Evolutionary conservation across 2,113 vertebrate species (phyloP), one percentile per base, ranked within the genome.

Genomic region (Tyrannus savana): DNA sequence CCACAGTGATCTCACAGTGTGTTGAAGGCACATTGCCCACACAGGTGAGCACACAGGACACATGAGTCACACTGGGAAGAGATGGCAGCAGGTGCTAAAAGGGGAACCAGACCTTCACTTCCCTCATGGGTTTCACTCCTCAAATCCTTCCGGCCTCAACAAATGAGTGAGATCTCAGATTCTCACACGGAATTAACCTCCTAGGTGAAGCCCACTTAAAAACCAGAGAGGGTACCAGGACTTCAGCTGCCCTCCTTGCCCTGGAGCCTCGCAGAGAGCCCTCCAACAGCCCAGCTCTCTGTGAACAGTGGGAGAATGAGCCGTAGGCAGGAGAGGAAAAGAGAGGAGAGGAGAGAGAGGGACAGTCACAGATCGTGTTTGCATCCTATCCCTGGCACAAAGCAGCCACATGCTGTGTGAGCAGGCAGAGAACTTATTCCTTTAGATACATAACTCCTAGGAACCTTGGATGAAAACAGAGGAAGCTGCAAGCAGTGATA

Each of bases 31-130:
- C 0, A 2, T 0, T 71, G 59, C 42, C 35, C 16, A 28, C 13
- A 50, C 21, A 27, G 60, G 1, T 3, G 27, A 55, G 66, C 39
- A 16, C 8, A 8, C 3, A 12, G 0, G 8, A 37, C 42, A 10
- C 16, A 4, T 2, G 1, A 41, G 44, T 33, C 0, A 12, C 0
- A 2, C 56, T 62, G 46, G 25, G 46, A 42, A 21, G 35, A 56
- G 47, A 85, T 8, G 8, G 46, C n/a, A 44, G 41, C 10, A 55
- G 49, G 59, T 11, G 15, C 49, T 33, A 11, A 27, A 50, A 56
- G 22, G 39, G 37, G 25, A 58, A 53, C 46, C 41, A 53, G 22
- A 69, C 39, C 77, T 30, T n/a, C 14, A 28, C n/a, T 15, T 7
- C 22, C 46, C 55, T 50, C 28, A 7, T 1, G 12, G 17, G 5